Evolutionary conservation across 2,113 vertebrate genomes (phyloP), one percentile per base, ranked within the genome.

Genomic region (Tor tambroides): DNA sequence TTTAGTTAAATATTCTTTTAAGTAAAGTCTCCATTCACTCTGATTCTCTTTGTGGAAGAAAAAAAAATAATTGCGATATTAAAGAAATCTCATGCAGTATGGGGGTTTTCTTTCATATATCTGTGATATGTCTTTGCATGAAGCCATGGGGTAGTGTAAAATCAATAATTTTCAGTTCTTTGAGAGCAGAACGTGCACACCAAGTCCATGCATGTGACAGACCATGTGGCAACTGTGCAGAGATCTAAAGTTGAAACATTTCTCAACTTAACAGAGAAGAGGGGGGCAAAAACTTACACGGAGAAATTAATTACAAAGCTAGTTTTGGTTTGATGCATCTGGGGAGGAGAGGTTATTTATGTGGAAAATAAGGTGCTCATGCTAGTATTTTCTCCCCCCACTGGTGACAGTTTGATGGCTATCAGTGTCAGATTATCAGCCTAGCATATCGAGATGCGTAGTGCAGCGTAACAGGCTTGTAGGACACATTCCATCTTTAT

Each of bases 401-500:
- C 41, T 89, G 93, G 82, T 93, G 93, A 94, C 93, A 94, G 93
- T 82, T 92, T 93, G 91, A 93, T 92, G 92, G 89, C 84, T 91
- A 92, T 93, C 91, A 91, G 87, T 92, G 92, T 94, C 94, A 94
- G 88, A 92, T 91, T 90, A 91, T 90, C 91, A 90, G 87, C 23
- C 88, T 92, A 86, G 92, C 91, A 90, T 91, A 93, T 93, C 92
- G 72, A 85, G 90, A 91, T 92, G 92, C 43, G 87, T 92, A 90
- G 75, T 32, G 63, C 84, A 86, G 91, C 92, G 87, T 93, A 92
- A 92, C 92, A 46, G 88, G 92, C 87, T 91, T 85, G 69, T n/a
- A 91, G 89, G 89, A 90, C 92, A 91, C 91, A 80, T 88, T 95
- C 91, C 90, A 91, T 92, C 94, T 95, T 93, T 92, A 93, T 94